Conservation (phyloP, 2,113 vertebrate species). For the Ammodytes dubius region DNA sequence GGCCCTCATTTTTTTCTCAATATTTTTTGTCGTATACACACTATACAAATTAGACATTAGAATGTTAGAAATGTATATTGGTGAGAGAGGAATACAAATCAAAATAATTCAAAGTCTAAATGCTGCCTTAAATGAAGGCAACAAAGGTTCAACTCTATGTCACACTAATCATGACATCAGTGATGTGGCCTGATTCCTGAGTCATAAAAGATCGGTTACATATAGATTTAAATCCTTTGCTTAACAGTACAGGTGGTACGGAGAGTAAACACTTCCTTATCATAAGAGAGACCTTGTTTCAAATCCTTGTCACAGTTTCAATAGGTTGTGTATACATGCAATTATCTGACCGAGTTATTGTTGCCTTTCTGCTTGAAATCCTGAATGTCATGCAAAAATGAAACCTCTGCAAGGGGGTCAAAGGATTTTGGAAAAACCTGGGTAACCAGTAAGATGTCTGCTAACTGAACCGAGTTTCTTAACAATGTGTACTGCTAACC, state of each 20-base stretch:
- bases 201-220: slow-evolving; percentile 18
- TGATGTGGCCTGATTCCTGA: slow-evolving; percentile 6
- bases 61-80: neutral
- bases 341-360: neutral
- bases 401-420: neutral
- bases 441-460: neutral
- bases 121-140: neutral
- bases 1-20: neutral
- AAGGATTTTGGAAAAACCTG: neutral
- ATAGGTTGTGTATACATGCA: neutral
- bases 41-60: neutral
- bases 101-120: neutral
- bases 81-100: neutral
- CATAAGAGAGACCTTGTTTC: neutral
- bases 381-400: neutral
- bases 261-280: neutral
- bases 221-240: neutral
- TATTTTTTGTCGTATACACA: no score
- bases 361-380: neutral
- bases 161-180: no score
- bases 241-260: neutral
- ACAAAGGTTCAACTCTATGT: no score
- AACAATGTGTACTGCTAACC: neutral
- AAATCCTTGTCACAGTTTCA: slow-evolving; percentile 5
- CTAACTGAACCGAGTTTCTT: neutral